Evolutionary conservation across 2,797 vertebrate genomes (phyloP), one percentile per base, ranked within the genome.

Genomic region (Streptopelia turtur): DNA sequence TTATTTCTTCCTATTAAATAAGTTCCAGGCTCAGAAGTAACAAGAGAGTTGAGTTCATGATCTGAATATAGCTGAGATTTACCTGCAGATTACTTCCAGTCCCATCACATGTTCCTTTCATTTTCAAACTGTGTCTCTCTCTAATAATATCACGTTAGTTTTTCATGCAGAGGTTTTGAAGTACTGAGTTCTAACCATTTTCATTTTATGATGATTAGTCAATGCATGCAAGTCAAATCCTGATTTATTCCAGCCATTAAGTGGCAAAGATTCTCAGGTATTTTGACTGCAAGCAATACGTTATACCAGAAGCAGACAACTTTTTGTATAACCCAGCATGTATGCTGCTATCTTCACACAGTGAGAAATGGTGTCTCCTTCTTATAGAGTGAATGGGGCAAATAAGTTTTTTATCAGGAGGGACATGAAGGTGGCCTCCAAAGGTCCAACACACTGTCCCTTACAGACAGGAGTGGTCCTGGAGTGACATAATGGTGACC

Each of bases 1-100:
- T 89, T 92, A 82, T 95, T 95, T 96, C 63, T 82, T 89, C 87
- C 56, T 93, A 57, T 94, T 95, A 90, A 95, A 93, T 94, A 90
- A 76, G 90, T 95, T 95, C 77, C 74, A 87, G 64, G 10, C 71
- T 85, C 1, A 2, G 53, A 94, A 94, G 41, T 90, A 90, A 68
- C 70, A 89, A 87, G 59, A 71, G 78, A 94, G 31, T 93, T 86
- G 24, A 80, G 55, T 89, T 92, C 0, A 5, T 95, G 92, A 90
- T 70, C 78, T 91, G 90, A 90, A 85, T 95, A 65, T 37, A 93
- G 27, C 64, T 95, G 68, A 92, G 61, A 86, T 90, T 91, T 94
- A 94, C 83, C 86, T 95, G 45, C 60, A 90, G 71, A 55, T 79
- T 83, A 24, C 39, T 89, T 90, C 50, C 56, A 82, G 70, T 59